Evolutionary conservation across 2,888 invertebrate species (phyloP), one percentile per base, ranked within the genome.

Genomic region (Drosophila eohydei): DNA sequence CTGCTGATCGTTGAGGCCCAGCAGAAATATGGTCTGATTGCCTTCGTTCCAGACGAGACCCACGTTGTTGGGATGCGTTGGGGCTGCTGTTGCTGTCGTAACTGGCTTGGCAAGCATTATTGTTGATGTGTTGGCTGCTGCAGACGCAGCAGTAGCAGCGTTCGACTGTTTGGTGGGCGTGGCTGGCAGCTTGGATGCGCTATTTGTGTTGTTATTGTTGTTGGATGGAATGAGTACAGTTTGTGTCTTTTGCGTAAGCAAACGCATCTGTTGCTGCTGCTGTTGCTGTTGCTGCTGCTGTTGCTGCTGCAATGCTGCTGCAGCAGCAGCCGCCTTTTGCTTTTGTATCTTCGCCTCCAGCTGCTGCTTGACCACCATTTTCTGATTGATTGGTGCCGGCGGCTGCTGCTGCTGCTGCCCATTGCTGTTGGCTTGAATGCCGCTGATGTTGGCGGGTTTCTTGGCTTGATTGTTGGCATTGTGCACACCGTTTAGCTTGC

Each of bases 331-430:
- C 41, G 92, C 92, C 66, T 92, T 92, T 55, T 93, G 93, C 74
- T 93, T 95, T 81, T 95, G 95, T 83, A 94, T 94, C 84, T 95
- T 96, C 67, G 96, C 96, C 89, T 96, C 96, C 81, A 96, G 93
- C 85, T 95, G 95, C 81, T 95, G 95, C 77, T 95, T 95, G 0
- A 95, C 93, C 21, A 94, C 94, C 79, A 94, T 91, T 68, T 94
- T 94, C 80, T 94, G 93, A 62, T 89, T 93, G 46, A 92, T 90
- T 2, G 91, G 90, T 21, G 50, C 16, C 21, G 90, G 77, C 5
- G 88, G 72, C 11, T 85, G 74, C 12, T 88, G 46, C n/a, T 48
- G 48, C 48, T 50, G 16, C 71, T 34, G 68, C 34, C n/a, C 73
- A 52, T 50, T 81, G 48, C 12, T 63, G 63, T n/a, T 75, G 65